Evolutionary conservation across 2,113 vertebrate species (phyloP).

Genomic region (Nymphicus hollandicus): DNA sequence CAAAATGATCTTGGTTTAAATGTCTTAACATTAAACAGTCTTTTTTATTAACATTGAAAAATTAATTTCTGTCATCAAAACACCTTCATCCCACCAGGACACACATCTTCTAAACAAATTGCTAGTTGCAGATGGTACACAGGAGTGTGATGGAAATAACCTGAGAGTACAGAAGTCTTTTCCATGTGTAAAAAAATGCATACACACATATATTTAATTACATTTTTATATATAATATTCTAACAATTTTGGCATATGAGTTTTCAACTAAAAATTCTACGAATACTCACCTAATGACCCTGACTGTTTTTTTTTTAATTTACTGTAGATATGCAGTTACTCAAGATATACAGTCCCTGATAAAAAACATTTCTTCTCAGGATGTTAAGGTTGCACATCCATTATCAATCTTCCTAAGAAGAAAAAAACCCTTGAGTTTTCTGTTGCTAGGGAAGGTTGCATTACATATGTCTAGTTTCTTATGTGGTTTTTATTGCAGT

Average conservation of each 20-base stretch:
- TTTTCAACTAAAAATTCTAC: background rate
- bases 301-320: background rate
- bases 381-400: background rate
- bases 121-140: background rate
- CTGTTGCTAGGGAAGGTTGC: background rate
- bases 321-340: background rate
- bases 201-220: background rate
- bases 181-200: background rate
- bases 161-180: background rate
- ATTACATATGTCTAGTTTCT: background rate
- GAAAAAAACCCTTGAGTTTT: background rate
- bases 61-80: background rate
- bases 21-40: background rate
- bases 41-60: background rate
- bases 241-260: background rate
- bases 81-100: background rate
- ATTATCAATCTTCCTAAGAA: background rate
- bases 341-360: background rate
- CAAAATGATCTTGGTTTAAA: background rate
- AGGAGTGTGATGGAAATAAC: background rate
- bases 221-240: background rate
- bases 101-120: background rate
- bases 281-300: background rate
- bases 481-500: background rate
- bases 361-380: background rate